Evolutionary conservation across 1,140 invertebrate species (phyloP).

Genomic region (Yoshiicerus persimilis): DNA sequence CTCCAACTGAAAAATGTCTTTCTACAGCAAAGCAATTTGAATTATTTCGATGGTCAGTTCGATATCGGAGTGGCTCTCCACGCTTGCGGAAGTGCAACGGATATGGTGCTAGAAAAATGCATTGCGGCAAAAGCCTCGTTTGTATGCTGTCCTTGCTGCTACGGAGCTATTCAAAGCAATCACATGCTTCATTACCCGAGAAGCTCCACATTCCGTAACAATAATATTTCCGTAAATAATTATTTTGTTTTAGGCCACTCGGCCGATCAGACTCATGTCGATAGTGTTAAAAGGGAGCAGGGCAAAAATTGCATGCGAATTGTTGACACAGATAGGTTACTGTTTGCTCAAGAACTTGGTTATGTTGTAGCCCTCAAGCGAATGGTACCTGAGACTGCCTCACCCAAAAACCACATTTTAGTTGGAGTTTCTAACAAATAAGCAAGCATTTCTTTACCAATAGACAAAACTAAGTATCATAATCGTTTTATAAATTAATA

Average conservation of each 20-base stretch:
- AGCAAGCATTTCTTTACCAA: neutral
- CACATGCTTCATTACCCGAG: conserved; percentile 68
- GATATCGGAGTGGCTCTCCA: conserved; percentile 85
- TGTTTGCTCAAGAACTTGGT: conserved; percentile 69
- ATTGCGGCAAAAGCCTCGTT: conserved; percentile 74
- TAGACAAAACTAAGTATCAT: too few species aligned
- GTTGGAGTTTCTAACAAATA: conserved; percentile 64
- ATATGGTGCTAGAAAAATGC: conserved; percentile 82
- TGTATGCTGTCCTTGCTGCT: conserved; percentile 92
- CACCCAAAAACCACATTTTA: conserved; percentile 88
- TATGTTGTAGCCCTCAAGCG: conserved; percentile 76
- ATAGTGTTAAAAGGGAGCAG: conserved; percentile 69
- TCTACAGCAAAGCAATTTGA: conserved; percentile 83
- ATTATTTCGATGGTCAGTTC: conserved; percentile 67
- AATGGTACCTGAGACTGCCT: conserved; percentile 65
- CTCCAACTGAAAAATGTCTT: conserved; percentile 74
- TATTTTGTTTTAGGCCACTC: conserved; percentile 82
- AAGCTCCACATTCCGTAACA: conserved; percentile 56
- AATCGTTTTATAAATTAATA: too few species aligned
- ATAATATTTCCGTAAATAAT: conserved; percentile 61
- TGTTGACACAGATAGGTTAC: conserved; percentile 81
- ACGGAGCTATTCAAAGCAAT: conserved; percentile 78
- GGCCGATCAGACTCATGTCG: conserved; percentile 82
- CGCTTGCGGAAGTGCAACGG: conserved; percentile 91
- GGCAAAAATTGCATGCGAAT: conserved; percentile 80